Percentiles rank a stretch among this genome's conserved stretches.
Conservation (phyloP, 2,888 invertebrate genomes). For the Chouioia cunea region DNA sequence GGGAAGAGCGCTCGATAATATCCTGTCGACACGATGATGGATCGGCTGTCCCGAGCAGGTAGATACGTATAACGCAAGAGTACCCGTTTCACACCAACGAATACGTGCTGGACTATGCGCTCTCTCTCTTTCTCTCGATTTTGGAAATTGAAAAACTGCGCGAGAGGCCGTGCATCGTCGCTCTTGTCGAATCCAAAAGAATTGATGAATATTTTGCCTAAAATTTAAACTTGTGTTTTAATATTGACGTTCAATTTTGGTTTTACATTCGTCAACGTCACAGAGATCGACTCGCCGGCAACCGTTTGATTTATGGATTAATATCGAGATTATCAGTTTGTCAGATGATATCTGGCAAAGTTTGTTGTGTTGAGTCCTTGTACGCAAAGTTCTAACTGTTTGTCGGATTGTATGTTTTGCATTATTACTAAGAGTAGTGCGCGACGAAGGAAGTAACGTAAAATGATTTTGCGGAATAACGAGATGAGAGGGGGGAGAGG, state of each 20-base stretch:
- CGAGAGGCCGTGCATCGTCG: neutral
- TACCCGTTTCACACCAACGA: constrained; percentile 46
- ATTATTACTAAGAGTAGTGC: too few relatives aligned
- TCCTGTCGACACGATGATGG: constrained; percentile 66
- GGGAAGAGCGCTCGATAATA: constrained; percentile 51
- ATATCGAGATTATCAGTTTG: too few relatives aligned
- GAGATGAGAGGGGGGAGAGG: constrained; percentile 45
- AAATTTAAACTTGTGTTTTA: too few relatives aligned
- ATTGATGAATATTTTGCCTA: neutral
- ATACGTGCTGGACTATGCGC: neutral
- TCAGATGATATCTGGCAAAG: too few relatives aligned
- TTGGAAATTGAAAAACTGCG: constrained; percentile 17
- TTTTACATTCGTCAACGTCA: too few relatives aligned
- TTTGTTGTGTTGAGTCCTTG: too few relatives aligned
- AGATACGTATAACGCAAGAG: constrained; percentile 53
- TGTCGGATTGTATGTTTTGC: too few relatives aligned
- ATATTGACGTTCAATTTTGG: too few relatives aligned
- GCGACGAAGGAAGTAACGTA: too few relatives aligned
- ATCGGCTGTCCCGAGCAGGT: constrained; percentile 58
- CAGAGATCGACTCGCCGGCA: too few relatives aligned
- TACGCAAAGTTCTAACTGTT: too few relatives aligned
- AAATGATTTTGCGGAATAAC: constrained; percentile 32
- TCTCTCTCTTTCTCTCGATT: neutral
- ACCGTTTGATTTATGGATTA: too few relatives aligned
- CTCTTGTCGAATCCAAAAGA: neutral